phyloP scores from a whole-genome alignment of 2,888 invertebrate species.

The Lacanobia wlatinum region DNA sequence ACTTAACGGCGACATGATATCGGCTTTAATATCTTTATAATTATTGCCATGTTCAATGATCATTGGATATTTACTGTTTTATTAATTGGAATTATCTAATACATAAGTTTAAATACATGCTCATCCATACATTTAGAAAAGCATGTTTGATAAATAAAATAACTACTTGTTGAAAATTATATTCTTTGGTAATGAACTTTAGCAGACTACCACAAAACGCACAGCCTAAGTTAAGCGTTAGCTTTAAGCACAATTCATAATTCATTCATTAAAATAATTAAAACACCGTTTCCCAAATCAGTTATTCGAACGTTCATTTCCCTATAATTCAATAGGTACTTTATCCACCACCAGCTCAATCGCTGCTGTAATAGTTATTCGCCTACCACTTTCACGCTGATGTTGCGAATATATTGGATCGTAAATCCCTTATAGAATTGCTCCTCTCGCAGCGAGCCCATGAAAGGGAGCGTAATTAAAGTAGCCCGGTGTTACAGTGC shows the following conservation, averaged over 20 bases:
- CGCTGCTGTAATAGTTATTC: constrained; percentile 60
- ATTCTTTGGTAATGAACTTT: background rate
- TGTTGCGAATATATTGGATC: constrained; percentile 64
- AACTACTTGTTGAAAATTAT: background rate
- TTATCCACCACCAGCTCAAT: constrained; percentile 40
- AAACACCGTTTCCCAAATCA: constrained; percentile 45
- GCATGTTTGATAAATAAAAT: background rate
- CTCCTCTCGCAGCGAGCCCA: constrained; percentile 54
- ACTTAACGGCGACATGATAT: constrained; percentile 59
- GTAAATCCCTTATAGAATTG: constrained; percentile 69
- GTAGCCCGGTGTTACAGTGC: constrained; percentile 55
- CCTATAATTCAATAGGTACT: constrained; percentile 48
- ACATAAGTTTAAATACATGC: constrained; percentile 17
- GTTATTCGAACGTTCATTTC: constrained; percentile 49
- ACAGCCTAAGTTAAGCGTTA: background rate
- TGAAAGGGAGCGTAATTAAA: constrained; percentile 66
- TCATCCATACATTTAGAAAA: background rate
- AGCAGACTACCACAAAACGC: background rate
- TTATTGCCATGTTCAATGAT: constrained; percentile 59
- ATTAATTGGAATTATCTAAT: constrained; percentile 41
- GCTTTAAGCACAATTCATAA: constrained; percentile 1
- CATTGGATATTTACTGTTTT: constrained; percentile 55
- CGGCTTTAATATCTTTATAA: constrained; percentile 65
- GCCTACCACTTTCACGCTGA: constrained; percentile 62
- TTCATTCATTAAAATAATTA: constrained; percentile 33